A percentile compares a stretch with the other conserved stretches of the same genome.
phyloP scores from a whole-genome alignment of 2,888 invertebrate genomes.

The Deilephila porcellus region DNA sequence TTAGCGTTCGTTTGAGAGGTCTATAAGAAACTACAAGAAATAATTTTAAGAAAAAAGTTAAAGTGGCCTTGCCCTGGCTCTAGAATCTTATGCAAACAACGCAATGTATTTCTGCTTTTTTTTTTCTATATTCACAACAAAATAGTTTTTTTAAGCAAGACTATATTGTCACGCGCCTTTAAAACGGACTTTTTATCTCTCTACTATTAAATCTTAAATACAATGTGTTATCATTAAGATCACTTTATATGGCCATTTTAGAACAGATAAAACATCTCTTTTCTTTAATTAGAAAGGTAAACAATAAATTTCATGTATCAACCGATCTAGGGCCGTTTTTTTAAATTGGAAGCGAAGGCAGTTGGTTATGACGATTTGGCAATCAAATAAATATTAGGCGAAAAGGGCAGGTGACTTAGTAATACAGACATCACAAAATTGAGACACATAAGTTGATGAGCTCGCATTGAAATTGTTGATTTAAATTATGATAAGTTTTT shows the following conservation, averaged over 20 bases:
- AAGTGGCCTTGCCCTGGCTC: too few relatives aligned
- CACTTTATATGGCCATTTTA: slow-evolving; percentile 14
- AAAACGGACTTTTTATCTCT: neutral
- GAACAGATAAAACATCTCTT: slow-evolving; percentile 21
- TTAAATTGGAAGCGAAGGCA: neutral
- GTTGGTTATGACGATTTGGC: slow-evolving; percentile 61
- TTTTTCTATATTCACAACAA: too few relatives aligned
- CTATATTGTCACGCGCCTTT: neutral
- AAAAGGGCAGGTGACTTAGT: slow-evolving; percentile 68
- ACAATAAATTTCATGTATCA: slow-evolving; percentile 27
- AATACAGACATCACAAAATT: slow-evolving; percentile 17
- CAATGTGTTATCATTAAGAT: slow-evolving; percentile 14
- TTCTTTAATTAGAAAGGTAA: slow-evolving; percentile 26
- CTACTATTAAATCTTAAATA: neutral
- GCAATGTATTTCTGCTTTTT: too few relatives aligned
- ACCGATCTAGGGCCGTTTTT: neutral
- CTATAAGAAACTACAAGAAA: too few relatives aligned
- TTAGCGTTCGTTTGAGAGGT: too few relatives aligned
- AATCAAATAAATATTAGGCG: slow-evolving; percentile 81
- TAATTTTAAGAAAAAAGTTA: too few relatives aligned
- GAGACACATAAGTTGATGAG: slow-evolving; percentile 30
- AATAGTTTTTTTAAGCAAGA: too few relatives aligned
- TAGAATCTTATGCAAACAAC: too few relatives aligned
- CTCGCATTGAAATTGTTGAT: slow-evolving; percentile 9
- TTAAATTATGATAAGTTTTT: slow-evolving; percentile 18